Evolutionary conservation across 2,888 invertebrate species (phyloP), one percentile per base, ranked within the genome.

Genomic region (Trisateles emortualis): DNA sequence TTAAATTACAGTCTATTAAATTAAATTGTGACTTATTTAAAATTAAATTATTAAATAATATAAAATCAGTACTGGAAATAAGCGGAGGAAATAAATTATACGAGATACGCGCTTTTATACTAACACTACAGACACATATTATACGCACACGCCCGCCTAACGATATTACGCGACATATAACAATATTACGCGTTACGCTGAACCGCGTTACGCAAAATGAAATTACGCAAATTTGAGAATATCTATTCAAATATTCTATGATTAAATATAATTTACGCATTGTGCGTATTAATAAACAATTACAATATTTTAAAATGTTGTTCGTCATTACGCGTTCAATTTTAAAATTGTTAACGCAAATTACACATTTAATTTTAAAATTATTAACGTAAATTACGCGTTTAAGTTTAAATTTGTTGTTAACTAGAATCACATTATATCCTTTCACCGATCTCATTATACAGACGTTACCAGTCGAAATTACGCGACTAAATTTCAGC

Each of bases 31-130:
- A 75, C 71, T 41, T 51, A 68, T 43, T 60, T 58, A 61, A 68
- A 69, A 64, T 53, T 62, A 71, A 82, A 22, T 22, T 29, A 76
- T 63, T 63, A 72, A 82, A 77, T 59, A 63, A 59, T 35, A 49
- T 55, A 70, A 74, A 84, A 87, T 88, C 88, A 88, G 88, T 88
- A 88, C 86, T 63, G 78, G 79, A 84, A 73, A 79, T 76, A 86
- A 87, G 87, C 86, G 87, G 87, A 68, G 45, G 59, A 78, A 76
- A 60, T 59, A 76, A 76, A 56, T 30, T 44, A 60, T 72, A 76
- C 74, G 78, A 82, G 64, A 76, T 75, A 74, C 86, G 86, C 86
- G 83, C 84, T 58, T 64, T 41, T 62, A 84, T 41, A 24, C 64
- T 79, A 77, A 70, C 52, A 72, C 56, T 74, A 79, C 72, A 67